Evolutionary conservation across 2,797 vertebrate genomes (phyloP).

Genomic region (Capromys pilorides): DNA sequence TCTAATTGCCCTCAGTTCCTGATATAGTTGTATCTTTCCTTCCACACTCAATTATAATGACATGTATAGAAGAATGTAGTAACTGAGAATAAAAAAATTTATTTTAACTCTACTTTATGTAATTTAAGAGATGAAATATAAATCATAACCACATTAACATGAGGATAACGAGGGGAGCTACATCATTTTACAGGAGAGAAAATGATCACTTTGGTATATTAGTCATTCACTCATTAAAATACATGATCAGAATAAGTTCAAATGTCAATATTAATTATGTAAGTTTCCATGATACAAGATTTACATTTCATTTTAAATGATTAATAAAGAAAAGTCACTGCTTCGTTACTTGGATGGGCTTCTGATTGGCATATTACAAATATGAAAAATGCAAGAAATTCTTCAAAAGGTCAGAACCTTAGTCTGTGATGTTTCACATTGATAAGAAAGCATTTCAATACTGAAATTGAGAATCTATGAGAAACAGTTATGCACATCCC

Average conservation of each 20-base stretch:
- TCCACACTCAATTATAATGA: conserved; percentile 83
- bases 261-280: conserved; percentile 27
- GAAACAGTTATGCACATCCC: neutral
- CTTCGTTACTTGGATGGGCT: neutral
- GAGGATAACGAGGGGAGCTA: conserved; percentile 66
- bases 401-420: neutral
- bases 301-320: conserved; percentile 30
- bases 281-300: neutral
- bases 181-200: conserved; percentile 70
- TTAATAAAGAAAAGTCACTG: conserved; percentile 26
- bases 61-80: conserved; percentile 81
- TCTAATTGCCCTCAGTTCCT: conserved; percentile 88
- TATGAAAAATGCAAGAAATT: neutral
- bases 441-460: neutral
- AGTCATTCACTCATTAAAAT: conserved; percentile 76
- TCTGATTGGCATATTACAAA: conserved; percentile 12
- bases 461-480: neutral
- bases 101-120: conserved; percentile 80
- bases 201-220: conserved; percentile 73
- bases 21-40: conserved; percentile 83
- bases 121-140: conserved; percentile 76
- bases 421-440: neutral
- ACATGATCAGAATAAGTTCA: conserved; percentile 41
- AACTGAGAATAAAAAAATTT: conserved; percentile 77
- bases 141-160: conserved; percentile 75